phyloP scores from a whole-genome alignment of 2,113 vertebrate species.

The Chlorodrepanis virens region DNA sequence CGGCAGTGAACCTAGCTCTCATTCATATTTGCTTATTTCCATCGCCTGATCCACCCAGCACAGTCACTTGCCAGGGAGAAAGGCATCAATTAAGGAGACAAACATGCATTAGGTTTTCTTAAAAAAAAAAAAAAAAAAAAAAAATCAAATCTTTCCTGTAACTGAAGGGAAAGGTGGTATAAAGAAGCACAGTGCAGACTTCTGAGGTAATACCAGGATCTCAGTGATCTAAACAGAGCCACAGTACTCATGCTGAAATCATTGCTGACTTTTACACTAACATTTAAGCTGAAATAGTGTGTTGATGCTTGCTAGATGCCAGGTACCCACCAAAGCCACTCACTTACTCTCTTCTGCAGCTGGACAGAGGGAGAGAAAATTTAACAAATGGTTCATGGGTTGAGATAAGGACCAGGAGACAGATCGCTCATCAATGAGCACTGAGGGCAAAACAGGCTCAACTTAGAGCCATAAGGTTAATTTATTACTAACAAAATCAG shows the following conservation, averaged over 20 bases:
- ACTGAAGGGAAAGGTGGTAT: neutral
- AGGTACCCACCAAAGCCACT: neutral
- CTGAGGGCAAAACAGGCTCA: neutral
- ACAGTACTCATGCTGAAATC: neutral
- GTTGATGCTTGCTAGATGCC: neutral
- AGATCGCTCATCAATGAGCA: neutral
- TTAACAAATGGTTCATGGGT: neutral
- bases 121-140: neutral
- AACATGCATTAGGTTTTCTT: neutral
- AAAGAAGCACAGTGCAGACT: neutral
- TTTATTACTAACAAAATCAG: neutral
- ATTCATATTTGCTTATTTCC: neutral
- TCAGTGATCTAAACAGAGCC: neutral
- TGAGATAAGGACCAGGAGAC: neutral
- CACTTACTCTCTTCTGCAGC: neutral
- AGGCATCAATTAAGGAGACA: neutral
- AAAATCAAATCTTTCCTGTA: neutral
- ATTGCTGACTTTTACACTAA: neutral
- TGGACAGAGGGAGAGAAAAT: neutral
- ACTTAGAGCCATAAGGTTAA: neutral
- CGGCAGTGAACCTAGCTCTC: neutral
- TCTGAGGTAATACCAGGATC: neutral
- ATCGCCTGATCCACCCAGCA: neutral
- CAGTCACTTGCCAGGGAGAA: neutral
- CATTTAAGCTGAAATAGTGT: neutral